Base-by-base conservation (phyloP, 2,797 vertebrate species). In the Novumbra hubbsi region DNA sequence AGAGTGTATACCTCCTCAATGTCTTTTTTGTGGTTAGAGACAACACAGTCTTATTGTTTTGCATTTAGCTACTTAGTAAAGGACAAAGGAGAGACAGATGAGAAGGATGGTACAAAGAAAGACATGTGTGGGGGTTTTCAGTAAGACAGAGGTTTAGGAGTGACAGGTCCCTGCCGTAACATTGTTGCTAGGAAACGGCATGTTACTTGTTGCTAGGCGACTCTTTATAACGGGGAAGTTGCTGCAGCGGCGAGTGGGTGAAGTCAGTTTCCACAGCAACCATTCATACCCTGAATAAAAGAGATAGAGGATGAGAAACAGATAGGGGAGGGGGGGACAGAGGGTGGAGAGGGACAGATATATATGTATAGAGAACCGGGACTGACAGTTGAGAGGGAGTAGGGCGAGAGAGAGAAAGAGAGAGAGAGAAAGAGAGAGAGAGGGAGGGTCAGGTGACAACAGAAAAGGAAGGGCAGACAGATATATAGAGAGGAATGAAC, bases 151-250 rank as follows among this genome's bases (percentile, higher is more conserved):
- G 91, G 90, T 92, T 91, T 86, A 91, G 91, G 89, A 93, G 92
- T 93, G 92, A 91, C 92, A 93, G 90, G 91, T 87, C 92, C 89
- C 92, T 91, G 90, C 87, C 88, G 91, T 91, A 90, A 86, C 89
- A 90, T 85, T 92, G 93, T 95, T 95, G 92, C 93, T 93, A 94
- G 90, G 93, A 83, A 93, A 92, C 89, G 83, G 84, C 91, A 92
- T 93, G 92, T 92, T 90, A 93, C 89, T 88, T 87, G 93, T 94
- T 93, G 90, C 92, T 87, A 90, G 83, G 93, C 90, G 94, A 93
- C 93, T 88, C 85, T 85, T 87, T 88, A 85, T 91, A 90, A 92
- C 90, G 82, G 89, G 91, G 87, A 85, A 86, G 91, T 89, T 92
- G 91, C 93, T 91, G 92, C 92, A 92, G 93, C 85, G 83, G 86